A percentile compares a stretch with the other conserved stretches of the same genome.
These are phyloP conservation scores for Diorhabda elongata DNA, from an alignment of 1,140 invertebrate species.

Conservation along the genomic window DNA sequence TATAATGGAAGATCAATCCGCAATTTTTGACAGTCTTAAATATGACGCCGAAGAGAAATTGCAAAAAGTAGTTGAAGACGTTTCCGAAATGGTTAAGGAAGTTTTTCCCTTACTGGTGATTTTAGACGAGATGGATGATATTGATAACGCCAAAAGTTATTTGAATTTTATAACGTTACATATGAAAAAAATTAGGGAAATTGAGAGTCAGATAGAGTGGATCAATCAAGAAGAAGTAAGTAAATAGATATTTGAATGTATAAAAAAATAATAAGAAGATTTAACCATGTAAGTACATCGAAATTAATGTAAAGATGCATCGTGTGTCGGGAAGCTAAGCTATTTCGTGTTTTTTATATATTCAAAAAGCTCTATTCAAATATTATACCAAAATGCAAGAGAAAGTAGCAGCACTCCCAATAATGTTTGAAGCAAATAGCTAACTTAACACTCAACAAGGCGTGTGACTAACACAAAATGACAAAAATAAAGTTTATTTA, in stretches of 20 bases:
- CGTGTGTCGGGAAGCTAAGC: too few species aligned
- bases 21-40: constrained; percentile 71
- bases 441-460: too few species aligned
- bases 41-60: constrained; percentile 75
- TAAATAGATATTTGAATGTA: neutral
- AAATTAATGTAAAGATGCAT: too few species aligned
- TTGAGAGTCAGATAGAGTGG: constrained; percentile 71
- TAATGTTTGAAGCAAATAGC: too few species aligned
- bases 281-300: too few species aligned
- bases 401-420: too few species aligned
- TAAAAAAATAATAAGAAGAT: too few species aligned
- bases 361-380: too few species aligned
- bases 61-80: constrained; percentile 61
- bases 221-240: constrained; percentile 79
- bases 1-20: constrained; percentile 65
- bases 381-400: too few species aligned
- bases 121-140: constrained; percentile 50
- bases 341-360: too few species aligned
- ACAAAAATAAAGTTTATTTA: too few species aligned
- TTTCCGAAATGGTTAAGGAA: constrained; percentile 62
- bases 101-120: constrained; percentile 64
- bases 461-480: too few species aligned
- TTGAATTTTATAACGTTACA: constrained; percentile 64
- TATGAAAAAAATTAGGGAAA: constrained; percentile 67
- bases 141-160: constrained; percentile 58